Percentiles rank a stretch among this genome's conserved stretches.
Evolutionary conservation across 2,888 invertebrate genomes (phyloP).

Genomic region (Caenorhabditis angaria): DNA sequence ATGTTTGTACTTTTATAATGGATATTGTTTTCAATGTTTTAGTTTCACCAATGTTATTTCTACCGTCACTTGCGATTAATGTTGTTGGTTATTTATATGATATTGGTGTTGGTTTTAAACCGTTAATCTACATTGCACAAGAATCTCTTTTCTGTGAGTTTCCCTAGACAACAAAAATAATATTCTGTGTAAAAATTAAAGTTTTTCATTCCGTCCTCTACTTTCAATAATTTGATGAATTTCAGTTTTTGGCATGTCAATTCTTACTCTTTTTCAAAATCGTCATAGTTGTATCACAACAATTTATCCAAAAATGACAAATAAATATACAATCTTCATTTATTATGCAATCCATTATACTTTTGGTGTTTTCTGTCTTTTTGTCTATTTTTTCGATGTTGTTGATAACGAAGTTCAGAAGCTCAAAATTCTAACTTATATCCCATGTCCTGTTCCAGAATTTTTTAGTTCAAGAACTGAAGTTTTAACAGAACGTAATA

Average conservation of each 20-base stretch:
- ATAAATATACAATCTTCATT: background rate
- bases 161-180: too few species aligned
- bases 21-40: background rate
- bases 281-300: background rate
- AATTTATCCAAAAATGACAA: background rate
- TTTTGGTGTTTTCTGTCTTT: background rate
- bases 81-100: background rate
- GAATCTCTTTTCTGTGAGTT: constrained; percentile 1
- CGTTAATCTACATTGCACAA: background rate
- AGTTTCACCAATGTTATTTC: background rate
- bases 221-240: background rate
- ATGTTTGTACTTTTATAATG: background rate
- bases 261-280: background rate
- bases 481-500: background rate
- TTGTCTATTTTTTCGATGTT: background rate
- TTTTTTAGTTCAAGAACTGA: background rate
- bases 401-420: background rate
- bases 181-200: too few species aligned
- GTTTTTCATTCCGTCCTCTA: background rate
- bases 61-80: background rate
- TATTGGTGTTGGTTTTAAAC: background rate
- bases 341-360: background rate
- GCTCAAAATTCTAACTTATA: background rate
- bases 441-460: background rate
- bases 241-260: background rate